These are phyloP conservation scores for Bacillus rossius DNA, from an alignment of 1,140 invertebrate genomes.

Conservation along the genomic window DNA sequence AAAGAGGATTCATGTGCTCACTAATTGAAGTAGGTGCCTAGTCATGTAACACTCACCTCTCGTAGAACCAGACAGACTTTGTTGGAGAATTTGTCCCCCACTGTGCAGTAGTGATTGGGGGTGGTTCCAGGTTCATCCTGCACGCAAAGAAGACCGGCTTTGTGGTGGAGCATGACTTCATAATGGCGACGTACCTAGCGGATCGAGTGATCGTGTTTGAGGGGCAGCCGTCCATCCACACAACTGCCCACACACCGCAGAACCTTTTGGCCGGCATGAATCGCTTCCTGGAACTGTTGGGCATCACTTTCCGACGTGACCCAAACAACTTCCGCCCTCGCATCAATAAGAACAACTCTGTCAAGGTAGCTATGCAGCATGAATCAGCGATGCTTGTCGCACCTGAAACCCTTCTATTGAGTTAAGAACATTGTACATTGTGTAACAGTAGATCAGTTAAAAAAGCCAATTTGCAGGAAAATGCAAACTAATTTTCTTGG, in stretches of 20 bases:
- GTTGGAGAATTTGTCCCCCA: no score
- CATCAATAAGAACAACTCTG: conserved; percentile 96
- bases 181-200: conserved; percentile 99
- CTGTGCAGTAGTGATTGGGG: no score
- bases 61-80: no score
- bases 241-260: conserved; percentile 88
- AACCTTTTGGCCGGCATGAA: conserved; percentile 97
- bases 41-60: no score
- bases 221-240: conserved; percentile 82
- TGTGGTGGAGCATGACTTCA: conserved; percentile 99
- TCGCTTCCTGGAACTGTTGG: conserved; percentile 90
- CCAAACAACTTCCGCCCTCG: conserved; percentile 97
- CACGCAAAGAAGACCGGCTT: conserved; percentile 99
- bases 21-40: no score
- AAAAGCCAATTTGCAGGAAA: no score
- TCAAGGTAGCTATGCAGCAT: conserved; percentile 64
- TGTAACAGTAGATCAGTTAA: no score
- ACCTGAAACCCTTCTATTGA: no score
- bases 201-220: conserved; percentile 99
- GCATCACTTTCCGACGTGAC: conserved; percentile 97
- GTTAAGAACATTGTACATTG: no score
- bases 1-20: no score
- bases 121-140: conserved; percentile 79
- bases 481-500: no score
- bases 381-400: no score